A percentile compares a stretch with the other conserved stretches of the same genome.
Evolutionary conservation across 2,888 invertebrate genomes (phyloP).

Genomic region (Noctua janthe): DNA sequence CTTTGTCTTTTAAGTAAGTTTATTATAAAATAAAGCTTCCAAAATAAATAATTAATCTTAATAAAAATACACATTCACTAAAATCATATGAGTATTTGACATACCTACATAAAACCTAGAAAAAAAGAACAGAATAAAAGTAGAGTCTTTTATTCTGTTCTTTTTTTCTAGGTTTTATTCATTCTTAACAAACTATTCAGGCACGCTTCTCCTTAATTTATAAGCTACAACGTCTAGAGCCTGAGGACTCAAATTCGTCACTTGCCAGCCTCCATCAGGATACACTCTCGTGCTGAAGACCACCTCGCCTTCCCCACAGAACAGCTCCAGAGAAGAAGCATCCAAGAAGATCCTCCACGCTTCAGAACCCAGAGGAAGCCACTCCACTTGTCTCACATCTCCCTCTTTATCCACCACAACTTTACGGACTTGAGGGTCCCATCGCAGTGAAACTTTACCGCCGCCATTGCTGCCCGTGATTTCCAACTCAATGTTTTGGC

Average conservation of each 20-base stretch:
- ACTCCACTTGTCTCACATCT: slow-evolving; percentile 83
- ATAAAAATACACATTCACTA: neutral
- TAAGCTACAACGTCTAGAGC: slow-evolving; percentile 67
- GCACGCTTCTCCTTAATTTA: slow-evolving; percentile 5
- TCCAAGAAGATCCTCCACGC: slow-evolving; percentile 84
- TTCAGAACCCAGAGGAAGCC: slow-evolving; percentile 76
- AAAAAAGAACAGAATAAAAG: neutral
- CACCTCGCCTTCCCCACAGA: slow-evolving; percentile 86
- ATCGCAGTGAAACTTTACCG: slow-evolving; percentile 71
- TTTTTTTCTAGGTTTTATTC: no score
- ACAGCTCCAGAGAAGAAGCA: slow-evolving; percentile 84
- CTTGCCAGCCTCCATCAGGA: slow-evolving; percentile 81
- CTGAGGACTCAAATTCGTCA: slow-evolving; percentile 69
- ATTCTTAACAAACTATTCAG: neutral
- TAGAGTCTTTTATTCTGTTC: no score
- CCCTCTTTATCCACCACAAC: slow-evolving; percentile 79
- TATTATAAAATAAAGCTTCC: neutral
- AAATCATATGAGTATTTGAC: neutral
- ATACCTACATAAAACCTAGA: neutral
- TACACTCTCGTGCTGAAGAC: slow-evolving; percentile 84
- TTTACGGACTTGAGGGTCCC: slow-evolving; percentile 78
- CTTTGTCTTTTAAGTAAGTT: neutral
- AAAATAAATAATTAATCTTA: neutral
- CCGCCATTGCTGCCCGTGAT: slow-evolving; percentile 80
- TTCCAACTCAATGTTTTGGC: slow-evolving; percentile 74